Evolutionary conservation across 2,113 vertebrate genomes (phyloP).

Genomic region (Chloropsis cyanopogon): DNA sequence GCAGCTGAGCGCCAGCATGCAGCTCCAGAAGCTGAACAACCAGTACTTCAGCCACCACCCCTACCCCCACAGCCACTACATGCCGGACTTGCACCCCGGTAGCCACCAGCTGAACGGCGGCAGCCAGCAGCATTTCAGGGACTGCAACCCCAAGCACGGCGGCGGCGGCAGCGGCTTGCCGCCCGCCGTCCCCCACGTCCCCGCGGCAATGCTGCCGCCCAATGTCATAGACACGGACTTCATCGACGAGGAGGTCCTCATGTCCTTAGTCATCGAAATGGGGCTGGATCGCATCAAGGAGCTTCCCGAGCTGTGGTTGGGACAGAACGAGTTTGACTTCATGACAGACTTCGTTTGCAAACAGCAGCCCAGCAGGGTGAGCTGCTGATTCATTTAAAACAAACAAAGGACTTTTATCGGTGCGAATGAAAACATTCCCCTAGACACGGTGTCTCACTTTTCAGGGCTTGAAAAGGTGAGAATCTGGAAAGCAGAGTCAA

Average conservation of each 20-base stretch:
- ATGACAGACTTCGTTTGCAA: conserved; percentile 92
- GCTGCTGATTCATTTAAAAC: conserved; percentile 78
- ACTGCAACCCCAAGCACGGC: conserved; percentile 83
- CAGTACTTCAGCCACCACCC: conserved; percentile 87
- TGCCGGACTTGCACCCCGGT: conserved; percentile 85
- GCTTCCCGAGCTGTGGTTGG: conserved; percentile 89
- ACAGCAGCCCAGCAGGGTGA: conserved; percentile 89
- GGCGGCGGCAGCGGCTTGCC: conserved; percentile 67
- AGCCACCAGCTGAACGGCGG: conserved; percentile 83
- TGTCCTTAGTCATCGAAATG: conserved; percentile 90
- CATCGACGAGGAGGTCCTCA: conserved; percentile 90
- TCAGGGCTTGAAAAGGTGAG: conserved; percentile 76
- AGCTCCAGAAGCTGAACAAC: conserved; percentile 89
- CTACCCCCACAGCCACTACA: conserved; percentile 83
- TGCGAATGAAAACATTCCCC: conserved; percentile 82
- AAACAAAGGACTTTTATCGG: conserved; percentile 70
- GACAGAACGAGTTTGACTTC: conserved; percentile 91
- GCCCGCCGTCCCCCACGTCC: conserved; percentile 78
- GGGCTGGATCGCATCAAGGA: conserved; percentile 91
- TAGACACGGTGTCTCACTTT: conserved; percentile 80
- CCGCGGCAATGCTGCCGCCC: conserved; percentile 86
- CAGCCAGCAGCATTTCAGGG: conserved; percentile 84
- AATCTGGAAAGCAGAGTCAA: conserved; percentile 81
- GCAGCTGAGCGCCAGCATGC: conserved; percentile 86
- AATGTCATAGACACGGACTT: conserved; percentile 92